These are phyloP conservation scores for Teleogryllus occipitalis DNA, from an alignment of 1,140 invertebrate genomes.

Conservation along the genomic window DNA sequence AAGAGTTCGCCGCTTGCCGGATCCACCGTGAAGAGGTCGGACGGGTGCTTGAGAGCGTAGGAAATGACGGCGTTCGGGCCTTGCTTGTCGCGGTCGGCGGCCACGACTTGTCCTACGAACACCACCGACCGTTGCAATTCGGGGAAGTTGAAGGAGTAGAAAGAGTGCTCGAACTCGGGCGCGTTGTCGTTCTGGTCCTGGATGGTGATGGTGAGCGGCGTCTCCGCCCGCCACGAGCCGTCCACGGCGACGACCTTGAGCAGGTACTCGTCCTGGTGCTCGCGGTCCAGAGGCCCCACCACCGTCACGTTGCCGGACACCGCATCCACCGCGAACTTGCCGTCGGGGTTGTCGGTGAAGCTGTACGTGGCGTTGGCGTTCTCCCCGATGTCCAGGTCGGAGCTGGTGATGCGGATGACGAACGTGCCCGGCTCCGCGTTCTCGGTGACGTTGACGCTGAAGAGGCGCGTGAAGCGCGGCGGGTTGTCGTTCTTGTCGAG, in stretches of 20 bases:
- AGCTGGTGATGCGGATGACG: constrained; percentile 85
- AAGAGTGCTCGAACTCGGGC: constrained; percentile 79
- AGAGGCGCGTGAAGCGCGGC: constrained; percentile 83
- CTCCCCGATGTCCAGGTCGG: constrained; percentile 74
- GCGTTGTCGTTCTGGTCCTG: constrained; percentile 93
- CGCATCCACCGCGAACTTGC: constrained; percentile 82
- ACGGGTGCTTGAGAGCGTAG: constrained; percentile 82
- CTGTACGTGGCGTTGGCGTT: constrained; percentile 86
- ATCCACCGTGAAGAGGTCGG: constrained; percentile 83
- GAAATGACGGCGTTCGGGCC: constrained; percentile 90
- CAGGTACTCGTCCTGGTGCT: constrained; percentile 84
- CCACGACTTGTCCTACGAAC: constrained; percentile 80
- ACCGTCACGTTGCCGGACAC: constrained; percentile 87
- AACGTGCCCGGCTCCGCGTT: constrained; percentile 88
- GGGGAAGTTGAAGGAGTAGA: constrained; percentile 84
- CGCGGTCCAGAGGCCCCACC: constrained; percentile 70
- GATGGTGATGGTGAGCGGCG: constrained; percentile 82
- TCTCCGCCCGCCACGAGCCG: constrained; percentile 81
- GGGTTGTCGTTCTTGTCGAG: constrained; percentile 93
- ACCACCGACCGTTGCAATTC: constrained; percentile 69
- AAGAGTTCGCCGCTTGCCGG: constrained; percentile 82
- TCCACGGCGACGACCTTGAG: constrained; percentile 79
- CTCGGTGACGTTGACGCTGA: constrained; percentile 91
- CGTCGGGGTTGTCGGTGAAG: constrained; percentile 79
- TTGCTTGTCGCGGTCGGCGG: constrained; percentile 82